Evolutionary conservation across 2,797 vertebrate species (phyloP).

Genomic region (Centropyge bicolor): DNA sequence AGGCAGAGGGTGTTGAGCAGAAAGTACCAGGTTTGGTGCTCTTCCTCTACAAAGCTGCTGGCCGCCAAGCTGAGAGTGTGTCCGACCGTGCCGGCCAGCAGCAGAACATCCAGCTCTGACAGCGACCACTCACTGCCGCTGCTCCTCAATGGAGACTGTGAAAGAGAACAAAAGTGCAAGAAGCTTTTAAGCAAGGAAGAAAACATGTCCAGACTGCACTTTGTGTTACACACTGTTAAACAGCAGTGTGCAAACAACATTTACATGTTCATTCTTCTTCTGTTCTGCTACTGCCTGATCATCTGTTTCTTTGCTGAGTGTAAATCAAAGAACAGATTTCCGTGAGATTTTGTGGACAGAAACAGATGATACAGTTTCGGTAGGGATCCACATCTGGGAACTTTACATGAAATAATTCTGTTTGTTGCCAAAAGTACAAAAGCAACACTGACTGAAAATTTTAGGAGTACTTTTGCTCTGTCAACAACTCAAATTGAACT

Average conservation of each 20-base stretch:
- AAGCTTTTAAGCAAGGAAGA: background rate
- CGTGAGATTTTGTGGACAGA: background rate
- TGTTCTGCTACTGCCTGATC: background rate
- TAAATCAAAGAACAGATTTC: background rate
- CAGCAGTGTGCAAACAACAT: background rate
- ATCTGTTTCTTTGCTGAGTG: background rate
- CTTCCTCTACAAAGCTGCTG: slow-evolving; percentile 97
- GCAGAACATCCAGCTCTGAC: slow-evolving; percentile 91
- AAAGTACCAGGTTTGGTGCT: slow-evolving; percentile 99
- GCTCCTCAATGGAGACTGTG: slow-evolving; percentile 68
- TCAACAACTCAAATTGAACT: slow-evolving; percentile 5
- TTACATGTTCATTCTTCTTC: background rate
- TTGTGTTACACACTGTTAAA: background rate
- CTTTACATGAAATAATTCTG: background rate
- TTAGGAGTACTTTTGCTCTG: background rate
- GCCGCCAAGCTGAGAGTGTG: slow-evolving; percentile 93
- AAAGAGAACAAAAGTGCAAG: background rate
- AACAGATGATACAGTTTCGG: background rate
- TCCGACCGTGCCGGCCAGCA: slow-evolving; percentile 89
- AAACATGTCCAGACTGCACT: background rate
- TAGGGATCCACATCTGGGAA: background rate
- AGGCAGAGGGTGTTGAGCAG: slow-evolving; percentile 94
- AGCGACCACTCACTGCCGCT: slow-evolving; percentile 78
- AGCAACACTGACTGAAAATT: background rate
- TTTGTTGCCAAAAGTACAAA: background rate